Percentiles rank a stretch among this genome's conserved stretches.
Conservation (phyloP, 2,888 invertebrate genomes). For the Rhagonycha lutea region DNA sequence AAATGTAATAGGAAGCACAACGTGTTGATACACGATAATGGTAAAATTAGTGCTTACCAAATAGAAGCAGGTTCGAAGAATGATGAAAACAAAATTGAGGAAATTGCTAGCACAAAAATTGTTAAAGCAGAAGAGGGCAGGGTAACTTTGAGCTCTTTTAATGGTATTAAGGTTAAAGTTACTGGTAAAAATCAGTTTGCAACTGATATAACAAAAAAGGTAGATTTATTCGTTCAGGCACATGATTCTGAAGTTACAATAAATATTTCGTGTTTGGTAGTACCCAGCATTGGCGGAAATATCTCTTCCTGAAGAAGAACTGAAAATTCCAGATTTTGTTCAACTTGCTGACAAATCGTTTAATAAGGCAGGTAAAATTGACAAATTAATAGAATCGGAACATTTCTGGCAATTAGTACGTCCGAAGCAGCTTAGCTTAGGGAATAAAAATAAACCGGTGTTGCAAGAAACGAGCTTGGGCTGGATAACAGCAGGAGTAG, state of each 20-base stretch:
- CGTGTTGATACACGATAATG: slow-evolving; percentile 1
- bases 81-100: not conserved
- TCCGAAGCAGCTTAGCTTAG: not conserved
- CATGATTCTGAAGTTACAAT: not conserved
- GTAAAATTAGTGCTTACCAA: too few species aligned
- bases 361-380: not conserved
- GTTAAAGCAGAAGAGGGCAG: not conserved
- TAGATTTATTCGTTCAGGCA: slow-evolving; percentile 17
- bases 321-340: slow-evolving; percentile 3
- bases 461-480: slow-evolving; percentile 10
- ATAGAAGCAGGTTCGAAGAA: not conserved
- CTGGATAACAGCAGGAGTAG: slow-evolving; percentile 1
- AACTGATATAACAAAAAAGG: slow-evolving; percentile 4
- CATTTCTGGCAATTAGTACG: not conserved
- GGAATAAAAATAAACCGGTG: not conserved
- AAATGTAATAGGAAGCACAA: slow-evolving; percentile 28
- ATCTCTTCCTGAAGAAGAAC: not conserved
- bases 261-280: slow-evolving; percentile 11
- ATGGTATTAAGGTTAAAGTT: slow-evolving; percentile 6
- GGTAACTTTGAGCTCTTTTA: not conserved
- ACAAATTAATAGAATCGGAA: not conserved
- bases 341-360: slow-evolving; percentile 1
- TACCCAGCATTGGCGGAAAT: slow-evolving; percentile 7
- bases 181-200: slow-evolving; percentile 11
- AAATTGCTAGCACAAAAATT: not conserved